These are phyloP conservation scores for Zeuzera pyrina DNA, from an alignment of 2,888 invertebrate species.

Conservation along the genomic window DNA sequence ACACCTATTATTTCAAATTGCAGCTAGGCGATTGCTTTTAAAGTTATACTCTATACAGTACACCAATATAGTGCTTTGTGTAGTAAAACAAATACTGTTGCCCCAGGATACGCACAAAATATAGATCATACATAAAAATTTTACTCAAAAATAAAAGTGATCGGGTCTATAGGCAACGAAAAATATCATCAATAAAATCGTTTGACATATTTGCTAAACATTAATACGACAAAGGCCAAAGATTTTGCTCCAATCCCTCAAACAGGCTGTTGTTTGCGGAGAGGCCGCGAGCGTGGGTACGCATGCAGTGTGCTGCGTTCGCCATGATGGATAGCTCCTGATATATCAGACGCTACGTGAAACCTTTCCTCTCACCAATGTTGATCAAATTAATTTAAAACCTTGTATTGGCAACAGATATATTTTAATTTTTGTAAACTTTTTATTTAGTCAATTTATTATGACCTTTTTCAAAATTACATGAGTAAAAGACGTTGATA, in stretches of 20 bases:
- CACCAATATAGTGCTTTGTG: no score
- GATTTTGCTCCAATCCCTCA: conserved; percentile 26
- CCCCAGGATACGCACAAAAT: no score
- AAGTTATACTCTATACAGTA: no score
- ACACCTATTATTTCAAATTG: no score
- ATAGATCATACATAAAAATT: no score
- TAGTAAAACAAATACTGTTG: no score
- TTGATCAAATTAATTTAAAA: conserved; percentile 43
- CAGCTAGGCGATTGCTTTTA: no score
- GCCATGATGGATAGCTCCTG: conserved; percentile 39
- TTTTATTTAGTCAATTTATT: no score
- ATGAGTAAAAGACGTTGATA: no score
- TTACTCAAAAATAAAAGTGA: no score
- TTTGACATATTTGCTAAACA: conserved; percentile 11
- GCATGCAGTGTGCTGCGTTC: conserved; percentile 33
- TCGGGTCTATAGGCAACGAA: no score
- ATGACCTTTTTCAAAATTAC: no score
- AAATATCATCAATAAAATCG: conserved; percentile 20
- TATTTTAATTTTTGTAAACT: conserved; percentile 39
- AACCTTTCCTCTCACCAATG: conserved; percentile 36
- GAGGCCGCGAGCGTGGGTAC: conserved; percentile 30
- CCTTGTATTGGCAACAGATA: conserved; percentile 27
- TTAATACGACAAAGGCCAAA: conserved; percentile 17
- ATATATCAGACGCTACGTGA: conserved; percentile 37
- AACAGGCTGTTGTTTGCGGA: conserved; percentile 22